Evolutionary conservation across 2,797 vertebrate species (phyloP).

Genomic region (Leptoclinus maculatus): DNA sequence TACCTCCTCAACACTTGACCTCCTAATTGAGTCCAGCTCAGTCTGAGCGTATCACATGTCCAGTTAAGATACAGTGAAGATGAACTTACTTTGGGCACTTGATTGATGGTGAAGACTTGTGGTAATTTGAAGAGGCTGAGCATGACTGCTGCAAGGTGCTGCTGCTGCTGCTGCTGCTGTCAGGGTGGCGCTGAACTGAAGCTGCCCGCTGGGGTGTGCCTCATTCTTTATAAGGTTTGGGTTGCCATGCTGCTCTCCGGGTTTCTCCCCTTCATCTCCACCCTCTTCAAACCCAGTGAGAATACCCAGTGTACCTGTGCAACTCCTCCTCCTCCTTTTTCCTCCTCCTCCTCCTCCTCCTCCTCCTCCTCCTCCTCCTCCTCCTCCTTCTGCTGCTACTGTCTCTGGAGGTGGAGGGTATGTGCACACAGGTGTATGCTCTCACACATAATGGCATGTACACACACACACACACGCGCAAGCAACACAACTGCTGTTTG

Average conservation of each 20-base stretch:
- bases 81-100: conserved; percentile 92
- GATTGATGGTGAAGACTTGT: conserved; percentile 87
- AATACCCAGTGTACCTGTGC: conserved; percentile 68
- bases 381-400: not conserved
- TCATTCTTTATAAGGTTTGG: conserved; percentile 52
- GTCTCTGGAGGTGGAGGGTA: conserved; percentile 24
- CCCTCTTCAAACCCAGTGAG: conserved; percentile 63
- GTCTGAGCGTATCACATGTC: conserved; percentile 6
- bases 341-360: conserved; percentile 1
- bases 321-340: conserved; percentile 39
- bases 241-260: conserved; percentile 69
- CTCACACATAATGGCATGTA: conserved; percentile 26
- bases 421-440: conserved; percentile 38
- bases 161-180: conserved; percentile 18
- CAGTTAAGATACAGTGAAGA: conserved; percentile 17
- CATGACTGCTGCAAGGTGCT: conserved; percentile 75
- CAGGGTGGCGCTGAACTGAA: conserved; percentile 36
- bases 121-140: conserved; percentile 87
- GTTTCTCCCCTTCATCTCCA: conserved; percentile 56
- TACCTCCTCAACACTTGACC: not conserved
- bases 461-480: not conserved
- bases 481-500: not conserved
- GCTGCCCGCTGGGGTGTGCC: conserved; percentile 29
- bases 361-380: conserved; percentile 15
- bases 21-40: not conserved